Conservation (phyloP, 1,140 invertebrate genomes). For the Pseudomyrmex dendroicus region DNA sequence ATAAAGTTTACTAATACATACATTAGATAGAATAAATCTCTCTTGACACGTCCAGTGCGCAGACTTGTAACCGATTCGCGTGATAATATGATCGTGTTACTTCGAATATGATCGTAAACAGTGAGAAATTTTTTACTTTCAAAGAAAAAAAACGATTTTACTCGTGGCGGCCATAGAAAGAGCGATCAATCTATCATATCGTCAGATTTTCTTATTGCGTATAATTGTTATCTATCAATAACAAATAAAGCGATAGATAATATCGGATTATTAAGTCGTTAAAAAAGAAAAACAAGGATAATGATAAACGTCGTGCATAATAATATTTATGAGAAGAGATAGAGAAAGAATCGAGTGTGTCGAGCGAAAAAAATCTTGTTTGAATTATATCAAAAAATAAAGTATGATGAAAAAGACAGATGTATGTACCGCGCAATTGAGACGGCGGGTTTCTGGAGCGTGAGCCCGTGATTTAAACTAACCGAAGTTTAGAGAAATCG, state of each 20-base stretch:
- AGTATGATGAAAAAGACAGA: slow-evolving; percentile 44
- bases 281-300: slow-evolving; percentile 52
- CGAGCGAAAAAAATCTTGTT: slow-evolving; percentile 54
- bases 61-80: not conserved
- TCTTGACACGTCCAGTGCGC: not conserved
- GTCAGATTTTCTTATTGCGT: slow-evolving; percentile 82
- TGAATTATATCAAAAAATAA: slow-evolving; percentile 12
- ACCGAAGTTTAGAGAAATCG: slow-evolving; percentile 1
- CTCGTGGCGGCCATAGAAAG: slow-evolving; percentile 68
- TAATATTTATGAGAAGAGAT: slow-evolving; percentile 35
- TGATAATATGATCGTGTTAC: not conserved
- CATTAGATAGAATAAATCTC: not conserved
- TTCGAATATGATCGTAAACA: not conserved
- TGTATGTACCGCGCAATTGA: slow-evolving; percentile 18
- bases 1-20: slow-evolving; percentile 21
- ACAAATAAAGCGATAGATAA: slow-evolving; percentile 71
- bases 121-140: slow-evolving; percentile 7
- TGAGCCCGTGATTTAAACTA: slow-evolving; percentile 40
- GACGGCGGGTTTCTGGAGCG: not conserved
- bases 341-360: slow-evolving; percentile 45
- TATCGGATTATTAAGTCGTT: slow-evolving; percentile 68
- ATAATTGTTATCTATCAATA: slow-evolving; percentile 75
- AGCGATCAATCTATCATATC: slow-evolving; percentile 83
- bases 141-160: slow-evolving; percentile 65
- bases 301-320: slow-evolving; percentile 61